Evolutionary conservation across 1,140 invertebrate genomes (phyloP).

Genomic region (Argopecten irradians): DNA sequence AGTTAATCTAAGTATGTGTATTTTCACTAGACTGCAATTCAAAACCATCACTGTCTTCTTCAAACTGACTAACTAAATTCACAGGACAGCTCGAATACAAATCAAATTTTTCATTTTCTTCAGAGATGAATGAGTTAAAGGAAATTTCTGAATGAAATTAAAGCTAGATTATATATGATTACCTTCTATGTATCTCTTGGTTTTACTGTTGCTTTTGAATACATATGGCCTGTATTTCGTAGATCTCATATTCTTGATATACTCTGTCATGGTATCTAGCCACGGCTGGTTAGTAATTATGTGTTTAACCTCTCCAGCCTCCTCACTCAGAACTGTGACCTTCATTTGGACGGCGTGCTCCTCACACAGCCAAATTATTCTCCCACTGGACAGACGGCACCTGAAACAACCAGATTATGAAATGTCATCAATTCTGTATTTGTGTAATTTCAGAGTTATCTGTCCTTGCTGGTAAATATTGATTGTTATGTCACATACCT

Average conservation of each 20-base stretch:
- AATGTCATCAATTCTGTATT: too few relatives aligned
- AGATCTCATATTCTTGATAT: conserved; percentile 49
- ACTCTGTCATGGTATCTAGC: conserved; percentile 56
- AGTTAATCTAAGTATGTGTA: too few relatives aligned
- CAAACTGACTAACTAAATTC: not conserved
- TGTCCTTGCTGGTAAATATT: too few relatives aligned
- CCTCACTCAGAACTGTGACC: conserved; percentile 61
- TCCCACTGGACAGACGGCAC: conserved; percentile 63
- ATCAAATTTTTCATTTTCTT: not conserved
- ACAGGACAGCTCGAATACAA: not conserved
- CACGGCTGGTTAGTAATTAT: conserved; percentile 34
- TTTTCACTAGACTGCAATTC: too few relatives aligned
- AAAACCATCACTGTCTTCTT: too few relatives aligned
- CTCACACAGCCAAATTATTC: conserved; percentile 65
- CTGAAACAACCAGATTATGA: too few relatives aligned
- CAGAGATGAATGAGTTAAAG: too few relatives aligned
- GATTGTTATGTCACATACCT: too few relatives aligned
- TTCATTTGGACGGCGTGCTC: conserved; percentile 55
- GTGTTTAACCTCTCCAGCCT: conserved; percentile 34
- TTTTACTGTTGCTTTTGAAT: conserved; percentile 40
- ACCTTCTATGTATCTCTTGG: conserved; percentile 33
- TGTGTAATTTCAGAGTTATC: too few relatives aligned
- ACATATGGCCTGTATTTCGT: conserved; percentile 25
- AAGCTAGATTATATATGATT: conserved; percentile 13
- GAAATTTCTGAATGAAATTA: too few relatives aligned